Percentiles rank a stretch among this genome's conserved stretches.
Conservation (phyloP, 2,113 vertebrate genomes). For the Psilopogon haemacephalus region DNA sequence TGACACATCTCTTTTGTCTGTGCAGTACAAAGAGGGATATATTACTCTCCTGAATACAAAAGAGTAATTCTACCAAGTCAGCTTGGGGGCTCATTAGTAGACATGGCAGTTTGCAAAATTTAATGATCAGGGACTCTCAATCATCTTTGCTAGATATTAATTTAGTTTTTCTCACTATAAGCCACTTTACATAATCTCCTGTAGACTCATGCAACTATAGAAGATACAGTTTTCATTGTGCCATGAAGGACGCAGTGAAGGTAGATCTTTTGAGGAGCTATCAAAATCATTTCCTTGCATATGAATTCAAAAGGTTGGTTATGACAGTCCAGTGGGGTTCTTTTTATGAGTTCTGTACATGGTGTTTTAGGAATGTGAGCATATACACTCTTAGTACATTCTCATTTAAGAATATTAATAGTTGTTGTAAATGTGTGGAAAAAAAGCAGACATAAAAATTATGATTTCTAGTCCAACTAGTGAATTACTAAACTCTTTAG, state of each 20-base stretch:
- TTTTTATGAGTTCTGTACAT: neutral
- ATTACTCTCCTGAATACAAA: neutral
- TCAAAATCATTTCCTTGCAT: neutral
- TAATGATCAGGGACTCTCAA: neutral
- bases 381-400: neutral
- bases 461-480: neutral
- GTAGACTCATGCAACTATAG: neutral
- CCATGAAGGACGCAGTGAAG: neutral
- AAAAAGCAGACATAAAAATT: neutral
- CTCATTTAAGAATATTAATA: neutral
- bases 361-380: neutral
- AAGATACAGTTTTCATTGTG: neutral
- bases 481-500: neutral
- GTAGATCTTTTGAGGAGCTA: neutral
- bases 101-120: constrained; percentile 22
- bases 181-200: neutral
- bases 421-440: neutral
- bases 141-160: neutral
- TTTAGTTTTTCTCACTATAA: neutral
- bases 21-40: constrained; percentile 33
- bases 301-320: neutral
- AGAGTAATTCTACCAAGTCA: constrained; percentile 44
- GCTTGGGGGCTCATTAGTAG: constrained; percentile 9
- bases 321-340: neutral
- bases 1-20: constrained; percentile 45